Evolutionary conservation across 2,888 invertebrate genomes (phyloP), one percentile per base, ranked within the genome.

Genomic region (Sinodicranocentrus sp.): DNA sequence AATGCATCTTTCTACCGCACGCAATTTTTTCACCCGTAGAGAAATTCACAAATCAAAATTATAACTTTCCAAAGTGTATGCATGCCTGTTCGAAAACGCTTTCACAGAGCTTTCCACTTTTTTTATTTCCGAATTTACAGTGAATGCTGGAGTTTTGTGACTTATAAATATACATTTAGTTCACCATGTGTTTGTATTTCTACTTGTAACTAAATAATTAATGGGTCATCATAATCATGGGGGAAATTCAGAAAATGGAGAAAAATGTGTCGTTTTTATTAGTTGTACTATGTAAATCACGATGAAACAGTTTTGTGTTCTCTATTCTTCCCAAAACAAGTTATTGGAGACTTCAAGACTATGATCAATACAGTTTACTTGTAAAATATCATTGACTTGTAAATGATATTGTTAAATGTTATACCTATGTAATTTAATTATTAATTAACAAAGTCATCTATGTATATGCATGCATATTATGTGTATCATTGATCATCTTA

Each of bases 311-410:
- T 25, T 61, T 61, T 61, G 10, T 28, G n/a, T 63, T 33, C 28
- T 21, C 17, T 33, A 28, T 43, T 23, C 43, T 67, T 67, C 44
- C 44, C 67, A 10, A 28, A 21, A 67, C 21, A 65, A 43, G 23
- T 44, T 67, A 67, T 67, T 67, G 67, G 67, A 67, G 67, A 67
- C 67, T 67, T 67, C 44, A 67, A 67, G 67, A 67, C 67, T 67
- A 67, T 44, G 43, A 44, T 67, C 2, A 67, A 43, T 67, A 67
- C 23, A 67, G 44, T 67, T 44, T 67, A 43, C 67, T 21, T 43
- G 44, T 8, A 43, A 67, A 28, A 61, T 61, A 63, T 63, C 63
- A 63, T 63, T 63, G 2, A 63, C n/a, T 19, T 63, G 17, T 21
- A 57, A 57, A 19, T 57, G 57, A 57, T 23, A 19, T 57, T 23